phyloP scores from a whole-genome alignment of 30 jellyfish, hydroid and myxozoan species.

The Rhopilema esculentum region DNA sequence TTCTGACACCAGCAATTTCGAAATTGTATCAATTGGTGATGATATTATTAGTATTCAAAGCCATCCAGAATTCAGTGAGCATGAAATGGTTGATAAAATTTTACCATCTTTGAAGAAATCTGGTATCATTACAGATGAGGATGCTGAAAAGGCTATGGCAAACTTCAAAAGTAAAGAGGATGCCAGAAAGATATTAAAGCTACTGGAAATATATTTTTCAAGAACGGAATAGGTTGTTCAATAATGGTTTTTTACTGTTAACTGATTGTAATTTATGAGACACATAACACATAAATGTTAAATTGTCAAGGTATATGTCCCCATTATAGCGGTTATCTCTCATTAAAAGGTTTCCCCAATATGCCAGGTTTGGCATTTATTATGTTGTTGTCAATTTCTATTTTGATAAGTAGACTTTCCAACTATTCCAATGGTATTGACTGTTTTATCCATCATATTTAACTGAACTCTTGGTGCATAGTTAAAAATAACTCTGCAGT shows the following conservation, averaged over 20 bases:
- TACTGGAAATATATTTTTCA: constrained; percentile 26
- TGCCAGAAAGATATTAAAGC: constrained; percentile 31
- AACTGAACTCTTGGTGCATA: too few relatives aligned
- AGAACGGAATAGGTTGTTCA: neutral
- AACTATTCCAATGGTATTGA: too few relatives aligned
- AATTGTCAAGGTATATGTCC: too few relatives aligned
- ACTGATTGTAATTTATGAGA: too few relatives aligned
- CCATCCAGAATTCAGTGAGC: constrained; percentile 79
- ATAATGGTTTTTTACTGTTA: neutral
- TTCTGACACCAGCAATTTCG: constrained; percentile 68
- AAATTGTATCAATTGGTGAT: constrained; percentile 70
- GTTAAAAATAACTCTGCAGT: too few relatives aligned
- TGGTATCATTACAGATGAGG: constrained; percentile 22
- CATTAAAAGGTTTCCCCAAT: too few relatives aligned
- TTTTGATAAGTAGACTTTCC: too few relatives aligned
- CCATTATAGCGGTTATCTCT: too few relatives aligned
- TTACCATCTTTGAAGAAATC: constrained; percentile 59
- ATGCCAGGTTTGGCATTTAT: too few relatives aligned
- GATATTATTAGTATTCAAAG: constrained; percentile 68
- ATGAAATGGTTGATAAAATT: constrained; percentile 50
- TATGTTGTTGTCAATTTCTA: too few relatives aligned
- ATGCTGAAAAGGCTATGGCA: constrained; percentile 38
- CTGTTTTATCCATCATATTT: too few relatives aligned
- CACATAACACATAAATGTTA: too few relatives aligned
- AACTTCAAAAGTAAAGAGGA: constrained; percentile 19